These are phyloP conservation scores for Lacerta bilineata DNA, from an alignment of 2,797 vertebrate species.

Conservation along the genomic window DNA sequence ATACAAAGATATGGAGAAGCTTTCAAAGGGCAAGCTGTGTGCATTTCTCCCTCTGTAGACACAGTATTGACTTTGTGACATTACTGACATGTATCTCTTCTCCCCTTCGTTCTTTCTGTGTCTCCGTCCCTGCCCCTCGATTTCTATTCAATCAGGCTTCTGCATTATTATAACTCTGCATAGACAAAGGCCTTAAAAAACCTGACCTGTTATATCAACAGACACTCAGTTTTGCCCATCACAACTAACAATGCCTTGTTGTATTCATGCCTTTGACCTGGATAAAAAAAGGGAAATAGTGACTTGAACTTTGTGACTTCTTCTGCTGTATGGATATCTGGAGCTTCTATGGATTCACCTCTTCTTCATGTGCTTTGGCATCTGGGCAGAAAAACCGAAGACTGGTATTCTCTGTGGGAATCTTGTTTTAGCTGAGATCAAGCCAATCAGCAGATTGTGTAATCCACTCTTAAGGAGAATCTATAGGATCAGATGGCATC, in stretches of 20 bases:
- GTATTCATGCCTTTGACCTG: constrained; percentile 87
- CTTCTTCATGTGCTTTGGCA: constrained; percentile 77
- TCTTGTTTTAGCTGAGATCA: constrained; percentile 71
- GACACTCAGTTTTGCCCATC: constrained; percentile 83
- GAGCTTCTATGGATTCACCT: constrained; percentile 82
- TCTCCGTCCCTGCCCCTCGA: constrained; percentile 68
- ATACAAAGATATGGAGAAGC: constrained; percentile 79
- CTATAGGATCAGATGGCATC: constrained; percentile 66
- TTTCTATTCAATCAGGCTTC: constrained; percentile 83
- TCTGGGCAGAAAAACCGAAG: constrained; percentile 70
- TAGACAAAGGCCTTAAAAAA: constrained; percentile 95
- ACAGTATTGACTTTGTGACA: constrained; percentile 80
- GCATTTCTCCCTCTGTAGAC: constrained; percentile 81
- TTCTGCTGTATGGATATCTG: constrained; percentile 79
- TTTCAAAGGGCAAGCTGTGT: constrained; percentile 84
- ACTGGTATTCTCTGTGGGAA: constrained; percentile 71
- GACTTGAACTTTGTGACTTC: constrained; percentile 80
- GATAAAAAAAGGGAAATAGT: constrained; percentile 89
- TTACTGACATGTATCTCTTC: constrained; percentile 74
- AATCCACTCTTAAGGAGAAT: constrained; percentile 60
- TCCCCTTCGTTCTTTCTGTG: constrained; percentile 67
- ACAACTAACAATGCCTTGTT: constrained; percentile 86
- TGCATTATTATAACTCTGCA: constrained; percentile 87
- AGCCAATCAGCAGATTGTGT: constrained; percentile 59
- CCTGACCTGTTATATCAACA: constrained; percentile 83